Percentiles rank a stretch among this genome's conserved stretches.
Conservation (phyloP, 2,888 invertebrate genomes). For the Brachypalpus laphriformis region DNA sequence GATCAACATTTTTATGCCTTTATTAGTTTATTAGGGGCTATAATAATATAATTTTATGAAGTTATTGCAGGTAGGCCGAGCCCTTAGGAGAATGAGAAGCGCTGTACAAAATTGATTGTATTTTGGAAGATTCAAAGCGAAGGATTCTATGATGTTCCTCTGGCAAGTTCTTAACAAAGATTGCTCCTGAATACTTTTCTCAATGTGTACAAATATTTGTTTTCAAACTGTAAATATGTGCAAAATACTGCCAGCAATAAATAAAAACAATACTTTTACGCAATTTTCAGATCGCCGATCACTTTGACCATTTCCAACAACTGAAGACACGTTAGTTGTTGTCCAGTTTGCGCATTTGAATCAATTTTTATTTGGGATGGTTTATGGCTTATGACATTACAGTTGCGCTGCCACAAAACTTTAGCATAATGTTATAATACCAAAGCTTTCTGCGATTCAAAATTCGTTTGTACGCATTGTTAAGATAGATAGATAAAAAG, state of each 20-base stretch:
- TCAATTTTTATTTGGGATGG: background rate
- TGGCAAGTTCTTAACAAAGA: background rate
- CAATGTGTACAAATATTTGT: slow-evolving; percentile 32
- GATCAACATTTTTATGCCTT: slow-evolving; percentile 64
- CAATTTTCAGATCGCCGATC: slow-evolving; percentile 39
- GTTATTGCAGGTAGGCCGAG: slow-evolving; percentile 28
- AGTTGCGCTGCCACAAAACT: no score
- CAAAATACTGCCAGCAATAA: slow-evolving; percentile 17
- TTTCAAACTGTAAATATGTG: slow-evolving; percentile 6
- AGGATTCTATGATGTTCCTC: background rate
- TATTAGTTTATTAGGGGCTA: slow-evolving; percentile 64
- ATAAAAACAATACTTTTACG: slow-evolving; percentile 16
- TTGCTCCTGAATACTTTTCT: background rate
- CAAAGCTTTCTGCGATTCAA: no score
- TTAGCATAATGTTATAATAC: no score
- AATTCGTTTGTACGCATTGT: no score
- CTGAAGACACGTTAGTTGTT: background rate
- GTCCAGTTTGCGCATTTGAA: no score
- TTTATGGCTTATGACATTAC: background rate
- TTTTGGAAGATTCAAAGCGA: background rate
- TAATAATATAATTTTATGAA: slow-evolving; percentile 53
- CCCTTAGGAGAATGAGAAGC: background rate
- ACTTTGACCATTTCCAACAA: slow-evolving; percentile 35
- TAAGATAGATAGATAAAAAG: no score
- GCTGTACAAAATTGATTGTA: background rate